These are phyloP conservation scores for Variabilichromis moorii DNA, from an alignment of 2,113 vertebrate genomes.

Conservation along the genomic window DNA sequence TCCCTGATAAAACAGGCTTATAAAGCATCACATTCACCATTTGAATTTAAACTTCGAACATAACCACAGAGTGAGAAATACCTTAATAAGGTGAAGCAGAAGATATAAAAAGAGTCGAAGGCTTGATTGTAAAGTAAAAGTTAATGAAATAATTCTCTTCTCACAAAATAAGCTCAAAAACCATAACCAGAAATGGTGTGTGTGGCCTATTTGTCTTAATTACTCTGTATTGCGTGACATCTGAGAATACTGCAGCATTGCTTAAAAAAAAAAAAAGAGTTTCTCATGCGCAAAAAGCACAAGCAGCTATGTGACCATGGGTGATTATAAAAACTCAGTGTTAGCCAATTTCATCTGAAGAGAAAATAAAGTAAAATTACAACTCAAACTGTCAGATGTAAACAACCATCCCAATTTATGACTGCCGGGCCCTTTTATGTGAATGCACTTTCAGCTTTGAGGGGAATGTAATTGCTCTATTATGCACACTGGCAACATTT, in stretches of 20 bases:
- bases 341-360: background rate
- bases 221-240: background rate
- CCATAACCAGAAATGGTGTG: background rate
- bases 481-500: background rate
- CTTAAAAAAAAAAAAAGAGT: background rate
- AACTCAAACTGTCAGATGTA: background rate
- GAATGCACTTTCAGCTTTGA: background rate
- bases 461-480: background rate
- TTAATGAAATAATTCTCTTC: background rate
- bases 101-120: background rate
- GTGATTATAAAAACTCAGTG: background rate
- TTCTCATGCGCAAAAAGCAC: background rate
- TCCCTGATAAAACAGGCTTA: background rate
- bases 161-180: background rate
- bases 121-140: background rate
- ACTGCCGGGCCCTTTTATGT: background rate
- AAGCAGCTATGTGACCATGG: background rate
- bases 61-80: background rate
- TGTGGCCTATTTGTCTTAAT: background rate
- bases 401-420: background rate
- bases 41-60: background rate
- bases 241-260: background rate
- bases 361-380: background rate
- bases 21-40: background rate
- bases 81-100: background rate